These are phyloP conservation scores for Nasalis larvatus DNA, from an alignment of 2,113 vertebrate species.

Conservation along the genomic window DNA sequence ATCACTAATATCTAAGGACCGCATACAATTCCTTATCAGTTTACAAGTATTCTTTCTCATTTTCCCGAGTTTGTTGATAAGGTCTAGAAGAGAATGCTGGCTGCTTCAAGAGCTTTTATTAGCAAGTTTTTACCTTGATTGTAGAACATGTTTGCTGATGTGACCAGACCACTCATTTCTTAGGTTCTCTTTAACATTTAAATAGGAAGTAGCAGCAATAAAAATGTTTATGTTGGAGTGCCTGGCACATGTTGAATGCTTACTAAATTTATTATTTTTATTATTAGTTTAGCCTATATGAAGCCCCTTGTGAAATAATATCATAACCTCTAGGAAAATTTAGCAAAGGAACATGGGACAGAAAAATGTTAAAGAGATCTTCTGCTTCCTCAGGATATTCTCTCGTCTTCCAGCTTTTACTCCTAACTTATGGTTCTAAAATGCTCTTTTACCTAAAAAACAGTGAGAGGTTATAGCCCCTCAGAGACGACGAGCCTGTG, in stretches of 20 bases:
- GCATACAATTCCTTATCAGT: background rate
- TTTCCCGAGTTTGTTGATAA: background rate
- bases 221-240: background rate
- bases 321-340: background rate
- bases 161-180: background rate
- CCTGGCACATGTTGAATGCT: background rate
- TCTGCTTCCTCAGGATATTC: background rate
- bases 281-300: background rate
- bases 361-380: background rate
- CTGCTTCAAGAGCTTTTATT: background rate
- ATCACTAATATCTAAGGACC: background rate
- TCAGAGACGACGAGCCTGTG: background rate
- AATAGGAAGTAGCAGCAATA: background rate
- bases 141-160: background rate
- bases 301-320: slow-evolving; percentile 12
- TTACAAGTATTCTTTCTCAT: background rate
- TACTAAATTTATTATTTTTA: background rate
- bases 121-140: background rate
- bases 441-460: background rate
- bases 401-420: background rate
- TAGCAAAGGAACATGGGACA: background rate
- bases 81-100: background rate
- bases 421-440: background rate
- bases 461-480: background rate
- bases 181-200: background rate